Percentiles rank a stretch among this genome's conserved stretches.
phyloP scores from a whole-genome alignment of 2,797 vertebrate genomes.

The Parauchenoglanis ngamensis region DNA sequence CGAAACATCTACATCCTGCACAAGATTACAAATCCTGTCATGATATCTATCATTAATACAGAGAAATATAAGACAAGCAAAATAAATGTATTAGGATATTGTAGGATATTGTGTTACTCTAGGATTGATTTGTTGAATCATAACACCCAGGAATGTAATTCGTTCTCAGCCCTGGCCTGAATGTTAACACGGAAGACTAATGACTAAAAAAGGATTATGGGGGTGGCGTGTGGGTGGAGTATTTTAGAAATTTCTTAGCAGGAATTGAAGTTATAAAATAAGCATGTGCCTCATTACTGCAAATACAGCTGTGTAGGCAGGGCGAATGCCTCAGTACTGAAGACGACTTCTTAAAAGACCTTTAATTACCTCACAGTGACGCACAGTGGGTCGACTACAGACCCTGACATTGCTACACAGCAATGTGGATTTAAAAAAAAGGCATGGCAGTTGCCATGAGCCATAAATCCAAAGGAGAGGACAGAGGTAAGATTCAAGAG shows the following conservation, averaged over 20 bases:
- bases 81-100: background rate
- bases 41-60: constrained; percentile 12
- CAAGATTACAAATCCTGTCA: constrained; percentile 2
- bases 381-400: constrained; percentile 64
- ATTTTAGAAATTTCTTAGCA: constrained; percentile 60
- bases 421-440: constrained; percentile 6
- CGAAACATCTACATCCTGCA: background rate
- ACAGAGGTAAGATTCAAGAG: background rate
- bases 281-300: constrained; percentile 65
- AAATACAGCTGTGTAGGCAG: constrained; percentile 71
- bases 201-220: constrained; percentile 46
- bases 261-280: constrained; percentile 56
- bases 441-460: constrained; percentile 6
- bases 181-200: constrained; percentile 40
- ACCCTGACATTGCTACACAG: constrained; percentile 39
- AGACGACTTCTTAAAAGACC: constrained; percentile 65
- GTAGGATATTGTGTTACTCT: background rate
- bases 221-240: constrained; percentile 40
- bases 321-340: constrained; percentile 63
- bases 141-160: background rate
- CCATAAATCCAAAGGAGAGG: constrained; percentile 11
- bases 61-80: background rate
- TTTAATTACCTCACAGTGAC: constrained; percentile 78
- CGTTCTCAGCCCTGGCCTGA: constrained; percentile 2
- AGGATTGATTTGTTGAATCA: constrained; percentile 10